A percentile compares a stretch with the other conserved stretches of the same genome.
Evolutionary conservation across 2,888 invertebrate genomes (phyloP).

Genomic region (Stenodera caucasica): DNA sequence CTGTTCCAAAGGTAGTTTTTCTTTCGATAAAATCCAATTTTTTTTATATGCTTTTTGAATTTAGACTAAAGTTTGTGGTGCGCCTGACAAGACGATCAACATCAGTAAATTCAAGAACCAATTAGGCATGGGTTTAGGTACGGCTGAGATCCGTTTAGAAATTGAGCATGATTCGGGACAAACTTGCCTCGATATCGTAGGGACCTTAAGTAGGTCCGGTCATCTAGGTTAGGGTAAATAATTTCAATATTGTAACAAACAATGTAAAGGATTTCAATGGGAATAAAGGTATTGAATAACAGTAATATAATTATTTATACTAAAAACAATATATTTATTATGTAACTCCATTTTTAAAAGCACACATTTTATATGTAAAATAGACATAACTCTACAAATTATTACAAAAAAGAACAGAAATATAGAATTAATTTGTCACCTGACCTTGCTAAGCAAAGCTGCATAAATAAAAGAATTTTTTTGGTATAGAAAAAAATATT

Average conservation of each 20-base stretch:
- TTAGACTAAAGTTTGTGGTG: constrained; percentile 50
- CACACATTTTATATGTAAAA: constrained; percentile 52
- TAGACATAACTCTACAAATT: constrained; percentile 48
- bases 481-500: constrained; percentile 40
- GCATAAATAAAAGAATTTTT: constrained; percentile 11
- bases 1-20: constrained; percentile 45
- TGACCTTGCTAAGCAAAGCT: constrained; percentile 49
- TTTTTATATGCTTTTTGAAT: constrained; percentile 18
- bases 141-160: constrained; percentile 49
- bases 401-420: constrained; percentile 39
- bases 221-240: constrained; percentile 14
- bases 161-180: constrained; percentile 55
- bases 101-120: constrained; percentile 55
- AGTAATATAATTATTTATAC: constrained; percentile 28
- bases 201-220: constrained; percentile 29
- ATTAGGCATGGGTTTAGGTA: constrained; percentile 54
- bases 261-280: background rate
- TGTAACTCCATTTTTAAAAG: constrained; percentile 52
- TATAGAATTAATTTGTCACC: constrained; percentile 44
- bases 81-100: constrained; percentile 49
- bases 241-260: background rate
- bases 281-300: background rate
- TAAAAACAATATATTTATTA: constrained; percentile 52
- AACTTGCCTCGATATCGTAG: constrained; percentile 33
- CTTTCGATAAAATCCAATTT: background rate